Evolutionary conservation across 2,888 invertebrate genomes (phyloP), one percentile per base, ranked within the genome.

Genomic region (Magallana nippona): DNA sequence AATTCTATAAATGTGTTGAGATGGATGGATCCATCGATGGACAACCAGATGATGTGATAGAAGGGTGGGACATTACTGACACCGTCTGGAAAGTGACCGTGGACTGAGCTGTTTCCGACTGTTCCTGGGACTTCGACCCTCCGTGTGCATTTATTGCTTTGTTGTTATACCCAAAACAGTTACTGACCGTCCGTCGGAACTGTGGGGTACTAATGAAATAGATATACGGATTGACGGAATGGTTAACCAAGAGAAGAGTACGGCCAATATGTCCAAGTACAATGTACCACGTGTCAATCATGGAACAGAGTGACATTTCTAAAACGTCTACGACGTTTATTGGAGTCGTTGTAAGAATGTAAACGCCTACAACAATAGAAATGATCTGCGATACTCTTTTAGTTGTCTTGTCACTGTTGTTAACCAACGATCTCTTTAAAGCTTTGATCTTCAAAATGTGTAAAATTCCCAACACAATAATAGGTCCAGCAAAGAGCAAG

Each of bases 191-290:
- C 55, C 27, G n/a, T n/a, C 78, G 57, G 58, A 84, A 84, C 32
- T 81, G 81, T 1, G 84, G 78, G 3, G 84, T 79, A 32, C 77
- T 79, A 55, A 84, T 56, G 19, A 84, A 84, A 15, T 84, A 84
- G 77, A 84, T 84, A 78, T 81, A 84, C 2, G 84, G 84, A 15
- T 84, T 84, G 15, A 84, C 63, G 2, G 78, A 55, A 78, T 84
- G 62, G 56, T 84, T 84, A n/a, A 81, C n/a, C 27, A 81, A 81
- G 0, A 84, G 58, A 2, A 84, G 56, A 10, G 78, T 62, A 8
- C 27, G 63, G 5, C 71, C 80, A 0, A 84, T 55, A 22, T 84
- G 80, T 27, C 60, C 27, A 22, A 81, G 78, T 44, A 84, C 58
- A 15, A 82, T 78, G 55, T 78, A 81, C 84, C 84, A 84, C 0